A percentile compares a stretch with the other conserved stretches of the same genome.
Evolutionary conservation across 35 echinoderm and acorn worm species (phyloP).

Genomic region (Heliocidaris erythrogramma): DNA sequence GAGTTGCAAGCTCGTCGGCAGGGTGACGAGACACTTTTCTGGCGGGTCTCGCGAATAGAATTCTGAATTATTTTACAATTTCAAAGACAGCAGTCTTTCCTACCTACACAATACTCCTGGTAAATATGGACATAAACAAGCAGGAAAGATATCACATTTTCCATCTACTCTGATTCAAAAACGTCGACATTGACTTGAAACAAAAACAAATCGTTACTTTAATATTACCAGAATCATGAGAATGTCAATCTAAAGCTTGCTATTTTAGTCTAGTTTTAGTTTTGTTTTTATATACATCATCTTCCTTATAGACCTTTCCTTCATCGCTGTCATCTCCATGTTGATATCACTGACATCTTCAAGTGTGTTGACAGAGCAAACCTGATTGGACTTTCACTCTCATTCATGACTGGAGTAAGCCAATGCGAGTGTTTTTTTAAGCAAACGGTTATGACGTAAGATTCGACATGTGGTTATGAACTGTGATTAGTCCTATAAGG

Average conservation of each 20-base stretch:
- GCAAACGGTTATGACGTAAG: background rate
- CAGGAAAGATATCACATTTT: too few species aligned
- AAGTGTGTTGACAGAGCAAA: slow-evolving; percentile 30
- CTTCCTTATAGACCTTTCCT: background rate
- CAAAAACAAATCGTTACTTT: background rate
- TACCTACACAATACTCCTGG: too few species aligned
- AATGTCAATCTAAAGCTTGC: background rate
- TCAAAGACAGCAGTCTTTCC: too few species aligned
- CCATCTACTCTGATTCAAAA: too few species aligned
- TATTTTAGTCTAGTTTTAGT: background rate
- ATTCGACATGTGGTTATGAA: background rate
- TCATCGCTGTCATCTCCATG: background rate
- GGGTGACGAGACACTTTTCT: background rate
- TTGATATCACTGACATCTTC: slow-evolving; percentile 29
- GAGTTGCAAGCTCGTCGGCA: background rate
- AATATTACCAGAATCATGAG: background rate
- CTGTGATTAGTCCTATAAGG: too few species aligned
- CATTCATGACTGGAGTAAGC: slow-evolving; percentile 14
- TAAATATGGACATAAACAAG: too few species aligned
- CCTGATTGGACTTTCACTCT: slow-evolving; percentile 16
- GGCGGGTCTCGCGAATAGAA: background rate
- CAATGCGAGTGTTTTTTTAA: slow-evolving; percentile 22
- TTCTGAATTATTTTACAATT: too few species aligned
- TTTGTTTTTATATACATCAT: background rate
- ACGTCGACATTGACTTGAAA: too few species aligned